Percentiles rank a stretch among this genome's conserved stretches.
Conservation (phyloP, 2,113 vertebrate genomes). For the Terrapene triunguis region DNA sequence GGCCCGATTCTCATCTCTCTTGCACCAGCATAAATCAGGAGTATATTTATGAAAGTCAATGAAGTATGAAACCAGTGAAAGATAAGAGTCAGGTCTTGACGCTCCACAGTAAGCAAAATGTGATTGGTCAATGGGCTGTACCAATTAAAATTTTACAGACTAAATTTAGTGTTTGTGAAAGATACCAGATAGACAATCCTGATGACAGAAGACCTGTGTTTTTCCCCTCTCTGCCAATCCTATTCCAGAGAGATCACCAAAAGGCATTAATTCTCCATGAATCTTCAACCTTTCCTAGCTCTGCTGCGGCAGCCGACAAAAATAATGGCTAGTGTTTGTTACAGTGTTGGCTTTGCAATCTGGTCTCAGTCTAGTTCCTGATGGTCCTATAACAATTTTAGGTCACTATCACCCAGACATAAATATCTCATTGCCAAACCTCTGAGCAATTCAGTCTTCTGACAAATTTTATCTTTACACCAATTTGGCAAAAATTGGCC, state of each 20-base stretch:
- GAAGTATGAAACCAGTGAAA: neutral
- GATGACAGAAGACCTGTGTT: neutral
- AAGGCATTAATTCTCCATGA: constrained; percentile 4
- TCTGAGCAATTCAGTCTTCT: neutral
- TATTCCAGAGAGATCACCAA: constrained; percentile 46
- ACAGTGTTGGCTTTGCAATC: accelerated
- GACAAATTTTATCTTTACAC: neutral
- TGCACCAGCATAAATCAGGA: neutral
- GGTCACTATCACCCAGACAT: neutral
- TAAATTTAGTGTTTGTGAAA: neutral
- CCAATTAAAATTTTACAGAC: neutral
- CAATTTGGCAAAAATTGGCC: neutral
- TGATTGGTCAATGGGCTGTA: neutral
- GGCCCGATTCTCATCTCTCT: neutral
- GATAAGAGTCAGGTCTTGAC: neutral
- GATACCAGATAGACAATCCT: neutral
- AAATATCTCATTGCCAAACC: neutral
- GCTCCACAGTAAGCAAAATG: neutral
- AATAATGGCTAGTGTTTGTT: neutral
- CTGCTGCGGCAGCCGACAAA: neutral
- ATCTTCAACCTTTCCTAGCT: neutral
- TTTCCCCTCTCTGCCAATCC: constrained; percentile 31
- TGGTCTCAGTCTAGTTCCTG: neutral
- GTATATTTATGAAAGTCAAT: neutral
- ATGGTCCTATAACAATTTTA: neutral